phyloP scores from a whole-genome alignment of 2,113 vertebrate species.

The Mesocricetus auratus region DNA sequence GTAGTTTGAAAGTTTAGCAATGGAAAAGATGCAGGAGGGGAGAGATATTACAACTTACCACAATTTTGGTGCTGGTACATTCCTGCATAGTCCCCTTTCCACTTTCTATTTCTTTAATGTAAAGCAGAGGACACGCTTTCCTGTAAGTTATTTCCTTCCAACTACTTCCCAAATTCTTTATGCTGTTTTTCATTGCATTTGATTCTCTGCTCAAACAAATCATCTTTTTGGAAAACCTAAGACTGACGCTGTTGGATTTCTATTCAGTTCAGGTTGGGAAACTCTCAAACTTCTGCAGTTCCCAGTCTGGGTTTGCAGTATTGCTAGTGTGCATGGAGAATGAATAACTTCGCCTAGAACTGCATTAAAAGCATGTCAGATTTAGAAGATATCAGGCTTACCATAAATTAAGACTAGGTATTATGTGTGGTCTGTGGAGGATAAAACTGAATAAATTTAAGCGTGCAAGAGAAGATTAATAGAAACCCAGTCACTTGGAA shows the following conservation, averaged over 20 bases:
- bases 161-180: not conserved
- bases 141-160: not conserved
- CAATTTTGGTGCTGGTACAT: not conserved
- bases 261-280: not conserved
- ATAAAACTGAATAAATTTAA: slow-evolving; percentile 61
- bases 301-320: slow-evolving; percentile 22
- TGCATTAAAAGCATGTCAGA: slow-evolving; percentile 62
- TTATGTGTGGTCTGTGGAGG: slow-evolving; percentile 26
- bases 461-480: slow-evolving; percentile 45
- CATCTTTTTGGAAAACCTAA: slow-evolving; percentile 6
- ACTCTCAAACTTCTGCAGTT: not conserved
- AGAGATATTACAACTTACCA: not conserved
- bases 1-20: not conserved
- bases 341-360: slow-evolving; percentile 53
- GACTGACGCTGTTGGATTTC: not conserved
- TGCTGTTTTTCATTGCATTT: not conserved
- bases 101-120: not conserved
- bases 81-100: not conserved
- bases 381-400: slow-evolving; percentile 65
- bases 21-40: not conserved
- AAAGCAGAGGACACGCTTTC: not conserved
- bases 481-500: slow-evolving; percentile 54
- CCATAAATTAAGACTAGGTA: slow-evolving; percentile 63
- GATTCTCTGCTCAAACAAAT: not conserved
- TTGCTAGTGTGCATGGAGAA: not conserved